Evolutionary conservation across 1,140 invertebrate species (phyloP), one percentile per base, ranked within the genome.

Genomic region (Pygmarrhopalites habei): DNA sequence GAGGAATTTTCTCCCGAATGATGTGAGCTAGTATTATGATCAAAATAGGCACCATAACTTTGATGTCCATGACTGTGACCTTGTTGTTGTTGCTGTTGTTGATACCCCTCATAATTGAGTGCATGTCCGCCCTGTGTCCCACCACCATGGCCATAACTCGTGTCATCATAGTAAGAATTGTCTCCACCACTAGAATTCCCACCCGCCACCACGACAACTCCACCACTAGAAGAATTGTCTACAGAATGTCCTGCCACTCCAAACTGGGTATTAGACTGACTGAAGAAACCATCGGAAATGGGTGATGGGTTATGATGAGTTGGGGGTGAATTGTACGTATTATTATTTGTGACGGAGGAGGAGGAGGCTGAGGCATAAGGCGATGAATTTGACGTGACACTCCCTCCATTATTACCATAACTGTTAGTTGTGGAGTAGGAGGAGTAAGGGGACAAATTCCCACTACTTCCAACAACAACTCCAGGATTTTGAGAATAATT

Each of bases 1-100:
- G 87, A 90, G 68, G 86, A 90, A 75, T 90, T 90, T 10, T 58
- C 62, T 52, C 47, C 56, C 3, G 56, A 67, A 28, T 68, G 62
- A 26, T 68, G 58, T 30, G 28, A 35, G 17, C 35, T 39, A 28
- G n/a, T 51, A n/a, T 41, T 2, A 4, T 46, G 56, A 28, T 65
- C 58, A 46, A 60, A 65, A 32, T 65, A 65, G 28, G 30, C 26
- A 29, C 32, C 23, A n/a, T 68, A 61, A 19, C 61, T 55, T 17
- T 68, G 62, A 23, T 64, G 56, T 30, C 56, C 41, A 43, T 30
- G 59, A n/a, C n/a, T n/a, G n/a, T n/a, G n/a, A n/a, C n/a, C n/a
- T 47, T 60, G 62, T 56, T 43, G 62, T 4, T 47, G 44, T 35
- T 56, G 53, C 4, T 41, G 29, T 2, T 30, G 14, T 19, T 7